Base-by-base conservation (phyloP, 2,797 vertebrate species). In the Pogoniulus pusillus region DNA sequence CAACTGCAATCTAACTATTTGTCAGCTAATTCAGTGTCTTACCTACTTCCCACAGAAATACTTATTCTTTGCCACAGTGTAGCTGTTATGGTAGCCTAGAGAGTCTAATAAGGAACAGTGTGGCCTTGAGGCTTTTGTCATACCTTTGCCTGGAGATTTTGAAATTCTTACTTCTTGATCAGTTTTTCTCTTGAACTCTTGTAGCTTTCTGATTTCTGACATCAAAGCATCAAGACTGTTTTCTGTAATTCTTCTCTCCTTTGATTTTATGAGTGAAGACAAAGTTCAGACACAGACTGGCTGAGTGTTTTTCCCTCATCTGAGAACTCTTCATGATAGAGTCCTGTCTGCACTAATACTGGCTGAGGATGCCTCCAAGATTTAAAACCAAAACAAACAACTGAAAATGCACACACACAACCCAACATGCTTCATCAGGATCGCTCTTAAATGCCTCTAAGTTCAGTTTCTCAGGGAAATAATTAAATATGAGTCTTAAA, bases 181-280 rank as follows among this genome's bases (percentile, higher is more conserved):
- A 55, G 7, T 69, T 89, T 96, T 87, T 34, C 29, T 91, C 63
- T 89, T 89, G 68, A 89, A 62, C 43, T 59, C 63, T 65, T 77
- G 27, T 43, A 60, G 9, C 80, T 72, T 84, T 90, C 65, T 74
- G 68, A 29, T 89, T 93, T 93, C 39, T 95, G 43, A 51, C 41
- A 82, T 78, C 63, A 72, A 80, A 81, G 11, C 74, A 71, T 63
- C 43, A 69, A 68, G 55, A 83, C 16, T 51, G 6, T 27, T 79
- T 57, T 72, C 66, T 62, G 16, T 76, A 72, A 65, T 83, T 90
- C 8, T 30, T 62, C n/a, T 89, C 22, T 12, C 9, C 22, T 12
- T 90, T 73, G 65, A 60, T 23, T 71, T 85, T 73, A 32, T 83
- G 43, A 87, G 68, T 39, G 30, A 81, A 85, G 24, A 37, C 85